A percentile compares a stretch with the other conserved stretches of the same genome.
Evolutionary conservation across 2,113 vertebrate genomes (phyloP).

Genomic region (Emydocephalus ijimae): DNA sequence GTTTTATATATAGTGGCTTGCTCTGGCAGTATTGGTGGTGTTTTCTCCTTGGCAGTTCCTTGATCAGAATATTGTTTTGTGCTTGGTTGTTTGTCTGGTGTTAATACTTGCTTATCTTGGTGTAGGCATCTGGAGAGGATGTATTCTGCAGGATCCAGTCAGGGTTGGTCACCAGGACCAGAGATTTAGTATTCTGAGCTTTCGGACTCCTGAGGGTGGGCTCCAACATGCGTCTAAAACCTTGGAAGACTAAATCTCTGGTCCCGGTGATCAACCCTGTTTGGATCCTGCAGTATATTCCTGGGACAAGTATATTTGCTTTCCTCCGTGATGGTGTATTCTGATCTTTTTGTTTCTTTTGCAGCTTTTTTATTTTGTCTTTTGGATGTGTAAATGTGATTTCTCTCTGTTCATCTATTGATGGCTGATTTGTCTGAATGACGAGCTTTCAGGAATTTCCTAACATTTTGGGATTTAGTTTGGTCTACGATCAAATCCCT

Average conservation of each 20-base stretch:
- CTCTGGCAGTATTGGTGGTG: not conserved
- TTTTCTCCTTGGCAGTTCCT: not conserved
- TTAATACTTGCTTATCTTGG: not conserved
- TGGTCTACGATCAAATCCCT: not conserved
- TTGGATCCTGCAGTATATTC: not conserved
- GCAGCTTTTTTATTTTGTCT: not conserved
- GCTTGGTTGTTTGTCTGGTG: not conserved
- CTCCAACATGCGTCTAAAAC: not conserved
- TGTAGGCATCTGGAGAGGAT: not conserved
- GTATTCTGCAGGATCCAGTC: not conserved
- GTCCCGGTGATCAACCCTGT: not conserved
- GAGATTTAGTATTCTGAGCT: not conserved
- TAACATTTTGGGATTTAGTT: not conserved
- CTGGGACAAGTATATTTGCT: not conserved
- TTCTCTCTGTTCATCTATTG: not conserved
- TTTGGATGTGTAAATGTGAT: not conserved
- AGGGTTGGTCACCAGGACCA: not conserved
- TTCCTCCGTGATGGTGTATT: not conserved
- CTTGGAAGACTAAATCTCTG: not conserved
- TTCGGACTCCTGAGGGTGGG: not conserved
- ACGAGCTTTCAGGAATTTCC: not conserved
- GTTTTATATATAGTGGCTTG: not conserved
- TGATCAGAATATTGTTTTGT: not conserved
- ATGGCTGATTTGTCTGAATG: not conserved
- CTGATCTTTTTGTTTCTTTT: not conserved